These are phyloP conservation scores for Cyclophora albipunctata DNA, from an alignment of 2,888 invertebrate genomes.

Conservation along the genomic window DNA sequence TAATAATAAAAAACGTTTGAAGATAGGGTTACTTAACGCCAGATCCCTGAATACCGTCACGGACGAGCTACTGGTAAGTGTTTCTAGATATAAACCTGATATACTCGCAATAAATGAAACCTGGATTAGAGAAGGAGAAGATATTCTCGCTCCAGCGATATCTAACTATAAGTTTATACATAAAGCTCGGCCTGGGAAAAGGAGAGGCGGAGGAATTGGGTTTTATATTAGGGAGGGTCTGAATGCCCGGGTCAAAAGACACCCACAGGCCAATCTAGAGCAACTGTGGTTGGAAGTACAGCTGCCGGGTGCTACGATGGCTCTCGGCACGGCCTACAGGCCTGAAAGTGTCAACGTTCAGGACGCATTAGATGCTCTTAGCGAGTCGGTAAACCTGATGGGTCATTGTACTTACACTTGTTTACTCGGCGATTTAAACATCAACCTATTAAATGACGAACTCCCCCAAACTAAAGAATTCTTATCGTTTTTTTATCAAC, in stretches of 20 bases:
- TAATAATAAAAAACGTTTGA: slow-evolving; percentile 6
- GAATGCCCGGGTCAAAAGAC: slow-evolving; percentile 4
- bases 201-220: slow-evolving; percentile 1
- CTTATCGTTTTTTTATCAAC: not conserved
- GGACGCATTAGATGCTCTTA: not conserved
- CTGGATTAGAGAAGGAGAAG: slow-evolving; percentile 7
- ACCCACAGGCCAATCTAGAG: slow-evolving; percentile 5
- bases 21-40: slow-evolving; percentile 16
- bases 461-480: not conserved
- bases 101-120: slow-evolving; percentile 16
- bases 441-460: not conserved
- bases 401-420: not conserved
- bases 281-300: not conserved
- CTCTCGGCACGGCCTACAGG: not conserved
- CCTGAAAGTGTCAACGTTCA: not conserved
- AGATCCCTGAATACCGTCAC: slow-evolving; percentile 19
- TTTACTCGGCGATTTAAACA: slow-evolving; percentile 1
- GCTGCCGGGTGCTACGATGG: not conserved
- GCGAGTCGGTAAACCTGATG: not conserved
- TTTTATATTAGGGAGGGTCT: slow-evolving; percentile 7
- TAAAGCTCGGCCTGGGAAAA: not conserved
- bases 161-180: slow-evolving; percentile 7
- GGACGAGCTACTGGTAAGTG: slow-evolving; percentile 15
- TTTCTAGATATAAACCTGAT: slow-evolving; percentile 8
- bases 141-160: slow-evolving; percentile 3